Conservation (phyloP, 2,888 invertebrate species). For the Agapostemon virescens region DNA sequence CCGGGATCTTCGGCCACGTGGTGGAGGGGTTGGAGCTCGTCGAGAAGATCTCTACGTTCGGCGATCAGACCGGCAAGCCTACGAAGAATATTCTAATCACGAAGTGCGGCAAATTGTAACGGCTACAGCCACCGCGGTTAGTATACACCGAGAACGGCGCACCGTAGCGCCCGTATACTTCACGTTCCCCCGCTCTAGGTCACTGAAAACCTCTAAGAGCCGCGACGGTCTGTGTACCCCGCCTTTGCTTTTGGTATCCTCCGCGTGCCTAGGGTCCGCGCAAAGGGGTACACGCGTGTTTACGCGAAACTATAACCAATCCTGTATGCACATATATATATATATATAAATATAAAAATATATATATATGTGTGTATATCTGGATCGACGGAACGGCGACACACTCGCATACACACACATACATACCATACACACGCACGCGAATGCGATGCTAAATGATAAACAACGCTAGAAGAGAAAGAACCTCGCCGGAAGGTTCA, state of each 20-base stretch:
- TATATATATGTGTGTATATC: background rate
- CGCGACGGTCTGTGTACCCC: slow-evolving; percentile 53
- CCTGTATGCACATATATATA: background rate
- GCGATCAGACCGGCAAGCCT: slow-evolving; percentile 90
- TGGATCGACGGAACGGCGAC: background rate
- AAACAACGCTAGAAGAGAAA: background rate
- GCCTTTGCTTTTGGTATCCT: background rate
- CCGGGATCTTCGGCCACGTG: slow-evolving; percentile 90
- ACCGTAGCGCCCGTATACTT: slow-evolving; percentile 53
- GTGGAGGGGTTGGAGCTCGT: slow-evolving; percentile 90
- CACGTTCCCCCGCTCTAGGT: slow-evolving; percentile 62
- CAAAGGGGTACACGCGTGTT: background rate
- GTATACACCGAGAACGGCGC: slow-evolving; percentile 52
- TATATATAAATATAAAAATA: too few relatives aligned
- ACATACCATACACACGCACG: too few relatives aligned
- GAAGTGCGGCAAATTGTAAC: slow-evolving; percentile 88
- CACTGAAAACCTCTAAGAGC: slow-evolving; percentile 40
- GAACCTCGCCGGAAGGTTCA: background rate
- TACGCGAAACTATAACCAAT: background rate
- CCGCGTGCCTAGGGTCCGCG: background rate
- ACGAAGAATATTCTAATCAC: slow-evolving; percentile 88
- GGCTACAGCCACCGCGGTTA: slow-evolving; percentile 46
- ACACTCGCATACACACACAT: background rate
- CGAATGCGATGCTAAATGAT: background rate
- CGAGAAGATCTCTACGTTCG: slow-evolving; percentile 89